These are phyloP conservation scores for Aricia agestis DNA, from an alignment of 1,140 invertebrate species.

Conservation along the genomic window DNA sequence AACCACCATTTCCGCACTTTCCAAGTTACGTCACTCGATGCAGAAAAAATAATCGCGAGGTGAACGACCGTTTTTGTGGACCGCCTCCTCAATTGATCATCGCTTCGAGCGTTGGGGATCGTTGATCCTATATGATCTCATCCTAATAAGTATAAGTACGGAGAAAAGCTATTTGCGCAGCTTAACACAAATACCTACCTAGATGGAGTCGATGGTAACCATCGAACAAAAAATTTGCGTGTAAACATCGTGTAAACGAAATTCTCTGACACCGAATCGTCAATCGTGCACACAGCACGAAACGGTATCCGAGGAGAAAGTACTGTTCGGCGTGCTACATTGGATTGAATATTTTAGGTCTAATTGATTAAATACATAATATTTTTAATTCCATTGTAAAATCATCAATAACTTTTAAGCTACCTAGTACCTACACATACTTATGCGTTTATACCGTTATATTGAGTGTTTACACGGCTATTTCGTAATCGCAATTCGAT, in stretches of 20 bases:
- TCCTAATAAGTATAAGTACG: slow-evolving; percentile 36
- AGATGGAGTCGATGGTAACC: background rate
- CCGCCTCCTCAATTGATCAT: slow-evolving; percentile 52
- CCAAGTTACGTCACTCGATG: slow-evolving; percentile 64
- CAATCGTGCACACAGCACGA: slow-evolving; percentile 30
- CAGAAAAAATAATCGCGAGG: slow-evolving; percentile 53
- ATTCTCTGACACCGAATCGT: background rate
- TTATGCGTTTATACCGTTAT: background rate
- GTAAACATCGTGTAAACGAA: background rate
- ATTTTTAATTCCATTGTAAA: background rate
- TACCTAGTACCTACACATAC: background rate
- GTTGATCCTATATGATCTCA: slow-evolving; percentile 73
- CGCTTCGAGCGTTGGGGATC: slow-evolving; percentile 52
- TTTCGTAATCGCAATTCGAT: slow-evolving; percentile 57
- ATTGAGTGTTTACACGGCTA: slow-evolving; percentile 35
- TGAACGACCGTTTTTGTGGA: slow-evolving; percentile 55
- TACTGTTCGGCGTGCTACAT: slow-evolving; percentile 55
- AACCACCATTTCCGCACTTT: slow-evolving; percentile 71
- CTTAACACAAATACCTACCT: slow-evolving; percentile 25
- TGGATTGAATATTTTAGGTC: slow-evolving; percentile 7
- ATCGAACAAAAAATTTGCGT: background rate
- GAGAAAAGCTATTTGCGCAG: slow-evolving; percentile 33
- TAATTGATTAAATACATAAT: slow-evolving; percentile 12
- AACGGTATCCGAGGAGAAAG: slow-evolving; percentile 59
- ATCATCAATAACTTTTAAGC: background rate